Percentiles rank a stretch among this genome's conserved stretches.
Evolutionary conservation across 2,113 vertebrate species (phyloP).

Genomic region (Pycnonotus jocosus): DNA sequence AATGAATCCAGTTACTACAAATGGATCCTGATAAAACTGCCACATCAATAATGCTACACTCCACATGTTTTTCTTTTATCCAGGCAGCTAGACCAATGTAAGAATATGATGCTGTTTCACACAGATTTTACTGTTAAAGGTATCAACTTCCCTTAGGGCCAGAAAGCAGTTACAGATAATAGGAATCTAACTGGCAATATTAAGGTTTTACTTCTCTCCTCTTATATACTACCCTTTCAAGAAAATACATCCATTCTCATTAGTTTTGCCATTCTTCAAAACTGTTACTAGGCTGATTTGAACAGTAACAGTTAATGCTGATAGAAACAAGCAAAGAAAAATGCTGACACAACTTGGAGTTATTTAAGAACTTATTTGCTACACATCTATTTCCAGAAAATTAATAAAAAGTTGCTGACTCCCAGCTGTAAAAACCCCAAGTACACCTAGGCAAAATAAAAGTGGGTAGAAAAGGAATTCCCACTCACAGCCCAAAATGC

Average conservation of each 20-base stretch:
- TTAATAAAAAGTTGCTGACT: neutral
- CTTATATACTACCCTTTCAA: neutral
- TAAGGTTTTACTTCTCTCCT: constrained; percentile 18
- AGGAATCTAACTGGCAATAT: constrained; percentile 18
- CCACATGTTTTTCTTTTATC: neutral
- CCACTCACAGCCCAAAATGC: neutral
- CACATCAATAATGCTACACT: neutral
- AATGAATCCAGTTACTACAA: neutral
- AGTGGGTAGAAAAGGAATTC: neutral
- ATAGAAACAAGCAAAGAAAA: constrained; percentile 30
- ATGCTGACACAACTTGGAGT: neutral
- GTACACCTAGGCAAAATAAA: neutral
- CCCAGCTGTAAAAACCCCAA: neutral
- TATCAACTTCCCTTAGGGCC: constrained; percentile 23
- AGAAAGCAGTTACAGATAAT: constrained; percentile 37
- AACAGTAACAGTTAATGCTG: constrained; percentile 8
- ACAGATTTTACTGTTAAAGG: constrained; percentile 4
- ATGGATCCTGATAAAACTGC: neutral
- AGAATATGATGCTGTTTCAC: neutral
- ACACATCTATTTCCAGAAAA: neutral
- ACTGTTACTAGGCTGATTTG: neutral
- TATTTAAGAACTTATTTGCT: constrained; percentile 16
- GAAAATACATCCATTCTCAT: constrained; percentile 26
- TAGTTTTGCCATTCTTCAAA: constrained; percentile 35
- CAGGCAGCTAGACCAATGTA: neutral